phyloP scores from a whole-genome alignment of 2,113 vertebrate genomes.

The Typhlomys cinereus region DNA sequence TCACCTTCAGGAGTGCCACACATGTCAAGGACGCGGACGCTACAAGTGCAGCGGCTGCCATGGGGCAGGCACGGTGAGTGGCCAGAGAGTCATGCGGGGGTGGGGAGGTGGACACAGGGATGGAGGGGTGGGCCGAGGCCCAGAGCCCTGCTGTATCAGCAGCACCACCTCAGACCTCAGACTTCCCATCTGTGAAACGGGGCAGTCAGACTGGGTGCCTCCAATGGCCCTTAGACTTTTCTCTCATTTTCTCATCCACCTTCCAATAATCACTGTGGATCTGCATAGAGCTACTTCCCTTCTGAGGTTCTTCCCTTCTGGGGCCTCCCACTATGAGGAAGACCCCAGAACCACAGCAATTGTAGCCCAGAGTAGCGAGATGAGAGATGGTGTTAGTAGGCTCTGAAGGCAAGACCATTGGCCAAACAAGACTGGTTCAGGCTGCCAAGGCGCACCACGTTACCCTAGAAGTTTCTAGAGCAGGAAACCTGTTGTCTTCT shows the following conservation, averaged over 20 bases:
- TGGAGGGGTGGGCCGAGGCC: not conserved
- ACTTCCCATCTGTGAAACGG: conserved; percentile 9
- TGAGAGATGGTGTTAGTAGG: not conserved
- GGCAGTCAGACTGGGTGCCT: not conserved
- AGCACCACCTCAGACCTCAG: not conserved
- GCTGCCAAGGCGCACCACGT: not conserved
- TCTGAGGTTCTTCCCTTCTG: not conserved
- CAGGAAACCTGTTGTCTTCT: not conserved
- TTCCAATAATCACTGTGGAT: not conserved
- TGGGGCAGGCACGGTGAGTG: conserved; percentile 83
- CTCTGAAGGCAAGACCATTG: not conserved
- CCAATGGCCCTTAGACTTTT: not conserved
- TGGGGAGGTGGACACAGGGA: rapidly evolving
- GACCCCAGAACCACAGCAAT: no score
- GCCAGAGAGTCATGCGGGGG: rapidly evolving
- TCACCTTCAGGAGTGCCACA: conserved; percentile 83
- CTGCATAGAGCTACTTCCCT: not conserved
- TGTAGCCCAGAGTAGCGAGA: rapidly evolving
- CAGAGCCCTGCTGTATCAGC: not conserved
- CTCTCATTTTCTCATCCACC: not conserved
- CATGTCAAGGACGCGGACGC: conserved; percentile 81
- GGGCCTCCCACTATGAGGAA: not conserved
- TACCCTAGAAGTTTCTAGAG: no score
- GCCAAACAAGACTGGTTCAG: not conserved
- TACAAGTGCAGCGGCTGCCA: conserved; percentile 80